Evolutionary conservation across 2,888 invertebrate species (phyloP).

Genomic region (Stictocephala bisonia): DNA sequence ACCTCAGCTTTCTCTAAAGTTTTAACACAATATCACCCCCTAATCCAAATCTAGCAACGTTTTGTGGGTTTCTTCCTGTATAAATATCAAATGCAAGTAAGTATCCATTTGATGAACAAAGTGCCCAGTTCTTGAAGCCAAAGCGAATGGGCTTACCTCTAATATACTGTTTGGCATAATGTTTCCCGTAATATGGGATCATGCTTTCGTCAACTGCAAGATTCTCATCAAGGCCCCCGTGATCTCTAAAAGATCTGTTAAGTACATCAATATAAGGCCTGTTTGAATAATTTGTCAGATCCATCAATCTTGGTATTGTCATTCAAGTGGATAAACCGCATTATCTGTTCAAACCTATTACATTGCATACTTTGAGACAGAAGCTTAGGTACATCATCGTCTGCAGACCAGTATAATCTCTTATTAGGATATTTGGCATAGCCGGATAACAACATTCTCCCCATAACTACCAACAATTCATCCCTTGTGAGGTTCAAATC

Average conservation of each 20-base stretch:
- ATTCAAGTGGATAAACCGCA: too few relatives aligned
- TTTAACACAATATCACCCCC: conserved; percentile 14
- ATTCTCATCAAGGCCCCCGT: background rate
- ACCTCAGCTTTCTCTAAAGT: conserved; percentile 35
- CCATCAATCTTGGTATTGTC: too few relatives aligned
- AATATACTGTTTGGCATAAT: conserved; percentile 40
- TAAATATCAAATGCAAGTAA: conserved; percentile 37
- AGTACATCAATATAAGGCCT: too few relatives aligned
- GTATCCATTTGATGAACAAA: conserved; percentile 35
- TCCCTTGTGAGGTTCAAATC: conserved; percentile 29
- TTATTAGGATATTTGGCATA: conserved; percentile 37
- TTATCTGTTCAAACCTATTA: conserved; percentile 7
- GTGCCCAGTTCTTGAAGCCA: conserved; percentile 36
- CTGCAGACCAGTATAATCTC: conserved; percentile 24
- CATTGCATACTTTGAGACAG: conserved; percentile 18
- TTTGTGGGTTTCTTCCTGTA: background rate
- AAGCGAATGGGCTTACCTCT: conserved; percentile 30
- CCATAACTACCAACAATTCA: conserved; percentile 15
- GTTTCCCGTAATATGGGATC: conserved; percentile 30
- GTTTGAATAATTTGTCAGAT: too few relatives aligned
- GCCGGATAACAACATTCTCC: conserved; percentile 23
- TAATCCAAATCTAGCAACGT: conserved; percentile 12
- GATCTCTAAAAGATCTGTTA: background rate
- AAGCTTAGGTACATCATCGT: conserved; percentile 29
- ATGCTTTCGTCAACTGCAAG: conserved; percentile 14